Conservation (phyloP, 2,797 vertebrate genomes). For the Clarias laeviceps region DNA sequence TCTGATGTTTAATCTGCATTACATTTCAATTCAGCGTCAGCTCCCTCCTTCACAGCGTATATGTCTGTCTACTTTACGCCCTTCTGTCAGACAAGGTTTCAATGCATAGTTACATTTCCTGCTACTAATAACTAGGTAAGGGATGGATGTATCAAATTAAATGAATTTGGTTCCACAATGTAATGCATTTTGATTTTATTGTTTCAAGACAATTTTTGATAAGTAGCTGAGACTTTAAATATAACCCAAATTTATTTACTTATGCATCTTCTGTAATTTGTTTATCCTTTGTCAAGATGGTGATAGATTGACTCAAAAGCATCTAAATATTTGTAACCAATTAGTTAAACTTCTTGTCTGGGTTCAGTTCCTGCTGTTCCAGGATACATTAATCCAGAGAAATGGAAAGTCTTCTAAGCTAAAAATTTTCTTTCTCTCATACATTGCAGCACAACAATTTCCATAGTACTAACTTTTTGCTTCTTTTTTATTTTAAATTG, state of each 20-base stretch:
- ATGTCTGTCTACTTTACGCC: not conserved
- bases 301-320: not conserved
- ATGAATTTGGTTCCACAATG: not conserved
- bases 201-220: not conserved
- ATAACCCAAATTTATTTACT: not conserved
- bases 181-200: not conserved
- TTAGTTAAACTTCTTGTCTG: not conserved
- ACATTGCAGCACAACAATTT: not conserved
- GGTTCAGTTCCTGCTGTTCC: not conserved
- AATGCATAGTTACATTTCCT: not conserved
- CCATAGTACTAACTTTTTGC: not conserved
- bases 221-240: not conserved
- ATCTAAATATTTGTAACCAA: not conserved
- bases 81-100: not conserved
- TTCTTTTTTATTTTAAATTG: not conserved
- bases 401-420: not conserved
- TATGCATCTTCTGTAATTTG: not conserved
- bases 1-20: not conserved
- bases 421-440: not conserved
- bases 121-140: not conserved
- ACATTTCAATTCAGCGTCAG: not conserved
- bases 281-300: not conserved
- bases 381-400: not conserved
- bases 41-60: not conserved
- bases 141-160: no score